These are phyloP conservation scores for Drosophila falleni DNA, from an alignment of 2,888 invertebrate species.

Conservation along the genomic window DNA sequence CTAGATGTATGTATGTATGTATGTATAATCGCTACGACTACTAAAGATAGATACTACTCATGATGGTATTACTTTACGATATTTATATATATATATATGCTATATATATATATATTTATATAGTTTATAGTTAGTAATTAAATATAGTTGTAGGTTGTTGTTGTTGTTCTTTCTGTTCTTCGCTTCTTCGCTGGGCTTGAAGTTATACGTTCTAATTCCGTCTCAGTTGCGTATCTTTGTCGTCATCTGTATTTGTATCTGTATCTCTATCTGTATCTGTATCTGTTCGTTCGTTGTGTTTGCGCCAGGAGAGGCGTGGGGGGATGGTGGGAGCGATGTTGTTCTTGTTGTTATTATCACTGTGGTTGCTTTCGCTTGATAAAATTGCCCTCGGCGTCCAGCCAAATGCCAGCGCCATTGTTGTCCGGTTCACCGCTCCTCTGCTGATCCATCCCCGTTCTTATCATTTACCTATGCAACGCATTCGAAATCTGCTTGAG, in stretches of 20 bases:
- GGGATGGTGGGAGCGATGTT: slow-evolving; percentile 63
- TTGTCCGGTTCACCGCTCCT: slow-evolving; percentile 57
- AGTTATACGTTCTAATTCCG: slow-evolving; percentile 44
- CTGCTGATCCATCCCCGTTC: slow-evolving; percentile 80
- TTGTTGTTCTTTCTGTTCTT: slow-evolving; percentile 26
- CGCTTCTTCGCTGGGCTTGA: slow-evolving; percentile 75
- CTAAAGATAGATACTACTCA: slow-evolving; percentile 39
- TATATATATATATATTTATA: slow-evolving; percentile 55
- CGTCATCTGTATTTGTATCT: slow-evolving; percentile 8
- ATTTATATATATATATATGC: slow-evolving; percentile 28
- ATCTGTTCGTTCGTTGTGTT: slow-evolving; percentile 22
- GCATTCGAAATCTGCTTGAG: slow-evolving; percentile 86
- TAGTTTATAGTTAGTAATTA: slow-evolving; percentile 49
- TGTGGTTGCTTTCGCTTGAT: slow-evolving; percentile 75
- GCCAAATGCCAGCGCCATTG: slow-evolving; percentile 72
- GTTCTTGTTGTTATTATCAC: slow-evolving; percentile 26
- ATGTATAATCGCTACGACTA: slow-evolving; percentile 57
- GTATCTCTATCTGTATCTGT: neutral
- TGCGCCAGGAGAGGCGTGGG: slow-evolving; percentile 28
- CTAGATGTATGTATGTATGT: slow-evolving; percentile 78
- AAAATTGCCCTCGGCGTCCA: slow-evolving; percentile 83
- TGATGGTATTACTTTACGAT: slow-evolving; percentile 7
- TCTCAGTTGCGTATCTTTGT: slow-evolving; percentile 19
- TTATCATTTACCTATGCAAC: slow-evolving; percentile 85
- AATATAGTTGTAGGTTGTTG: slow-evolving; percentile 57